These are phyloP conservation scores for Aphrophora alni DNA, from an alignment of 2,888 invertebrate species.

Conservation along the genomic window DNA sequence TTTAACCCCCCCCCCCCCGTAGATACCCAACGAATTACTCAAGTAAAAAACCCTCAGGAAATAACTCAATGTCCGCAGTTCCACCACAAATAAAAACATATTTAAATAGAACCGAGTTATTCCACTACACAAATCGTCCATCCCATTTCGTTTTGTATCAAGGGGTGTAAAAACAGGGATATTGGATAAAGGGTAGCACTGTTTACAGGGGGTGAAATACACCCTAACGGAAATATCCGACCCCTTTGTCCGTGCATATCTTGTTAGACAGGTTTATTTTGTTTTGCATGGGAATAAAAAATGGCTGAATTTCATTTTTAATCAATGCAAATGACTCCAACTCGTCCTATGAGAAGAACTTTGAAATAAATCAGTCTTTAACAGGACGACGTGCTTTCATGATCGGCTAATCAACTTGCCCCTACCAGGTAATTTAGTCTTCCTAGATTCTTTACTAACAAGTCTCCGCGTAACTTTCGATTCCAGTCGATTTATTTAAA, in stretches of 20 bases:
- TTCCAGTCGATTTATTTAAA: neutral
- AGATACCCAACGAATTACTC: too few relatives aligned
- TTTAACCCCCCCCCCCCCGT: too few relatives aligned
- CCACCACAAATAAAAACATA: slow-evolving; percentile 33
- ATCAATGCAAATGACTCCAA: neutral
- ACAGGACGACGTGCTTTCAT: too few relatives aligned
- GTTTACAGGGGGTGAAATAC: neutral
- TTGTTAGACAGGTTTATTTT: slow-evolving; percentile 1
- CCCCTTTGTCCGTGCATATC: neutral
- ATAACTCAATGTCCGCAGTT: neutral
- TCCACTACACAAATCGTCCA: slow-evolving; percentile 31
- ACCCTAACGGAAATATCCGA: slow-evolving; percentile 1
- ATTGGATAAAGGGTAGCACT: neutral
- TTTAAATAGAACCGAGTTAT: slow-evolving; percentile 1
- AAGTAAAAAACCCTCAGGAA: neutral
- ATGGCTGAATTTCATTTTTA: neutral
- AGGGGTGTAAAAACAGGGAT: neutral
- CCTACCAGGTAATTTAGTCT: neutral
- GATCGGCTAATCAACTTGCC: neutral
- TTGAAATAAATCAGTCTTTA: neutral
- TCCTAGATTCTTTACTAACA: neutral
- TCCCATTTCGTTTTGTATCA: neutral
- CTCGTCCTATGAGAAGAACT: neutral
- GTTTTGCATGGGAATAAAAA: neutral
- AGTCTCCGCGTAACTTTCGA: neutral